Conservation (phyloP, 2,797 vertebrate species). For the Gymnoscopelus microlampas region DNA sequence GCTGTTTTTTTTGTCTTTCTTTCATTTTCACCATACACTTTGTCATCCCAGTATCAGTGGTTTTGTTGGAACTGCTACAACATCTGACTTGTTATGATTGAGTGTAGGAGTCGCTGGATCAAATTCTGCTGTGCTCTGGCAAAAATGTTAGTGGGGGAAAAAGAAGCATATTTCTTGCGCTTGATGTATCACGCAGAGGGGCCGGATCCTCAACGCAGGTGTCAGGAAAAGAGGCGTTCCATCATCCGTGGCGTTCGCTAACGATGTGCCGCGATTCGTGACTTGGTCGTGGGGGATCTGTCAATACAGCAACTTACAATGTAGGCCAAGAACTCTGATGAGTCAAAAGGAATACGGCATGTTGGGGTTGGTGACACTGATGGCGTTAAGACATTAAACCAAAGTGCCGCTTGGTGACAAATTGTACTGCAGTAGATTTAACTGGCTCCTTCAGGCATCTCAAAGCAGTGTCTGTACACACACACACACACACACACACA, state of each 20-base stretch:
- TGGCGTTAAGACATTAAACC: slow-evolving; percentile 22
- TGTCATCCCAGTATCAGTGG: not conserved
- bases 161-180: not conserved
- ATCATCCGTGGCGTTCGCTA: no score
- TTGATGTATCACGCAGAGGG: no score
- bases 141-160: not conserved
- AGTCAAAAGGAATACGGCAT: no score
- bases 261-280: no score
- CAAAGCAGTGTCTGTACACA: not conserved
- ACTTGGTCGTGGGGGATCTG: no score
- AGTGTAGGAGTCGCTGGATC: not conserved
- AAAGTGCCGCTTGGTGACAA: slow-evolving; percentile 26
- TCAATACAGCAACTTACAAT: no score
- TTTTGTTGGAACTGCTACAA: not conserved
- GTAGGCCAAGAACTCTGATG: no score
- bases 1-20: no score
- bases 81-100: not conserved
- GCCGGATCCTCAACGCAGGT: no score
- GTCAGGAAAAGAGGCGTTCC: no score
- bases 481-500: not conserved
- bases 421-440: slow-evolving; percentile 9
- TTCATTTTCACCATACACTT: not conserved
- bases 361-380: not conserved
- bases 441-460: slow-evolving; percentile 1
- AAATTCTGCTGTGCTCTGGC: not conserved